phyloP scores from a whole-genome alignment of 2,797 vertebrate genomes.

The Lagodon rhomboides region DNA sequence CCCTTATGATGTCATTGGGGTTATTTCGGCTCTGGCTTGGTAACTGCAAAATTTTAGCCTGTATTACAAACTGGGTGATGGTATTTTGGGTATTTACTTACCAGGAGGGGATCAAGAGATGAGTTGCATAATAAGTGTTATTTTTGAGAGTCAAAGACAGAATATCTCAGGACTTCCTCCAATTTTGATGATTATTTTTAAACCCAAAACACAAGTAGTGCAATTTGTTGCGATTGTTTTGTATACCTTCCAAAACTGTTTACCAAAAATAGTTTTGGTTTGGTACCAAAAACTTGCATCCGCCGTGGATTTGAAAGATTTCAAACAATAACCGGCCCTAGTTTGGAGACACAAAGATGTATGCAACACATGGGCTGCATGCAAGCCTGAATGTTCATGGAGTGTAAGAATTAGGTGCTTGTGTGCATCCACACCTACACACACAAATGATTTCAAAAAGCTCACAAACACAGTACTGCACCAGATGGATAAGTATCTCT shows the following conservation, averaged over 20 bases:
- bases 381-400: not conserved
- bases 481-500: constrained; percentile 73
- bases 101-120: not conserved
- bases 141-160: not conserved
- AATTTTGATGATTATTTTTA: not conserved
- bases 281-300: not conserved
- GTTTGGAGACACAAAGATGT: constrained; percentile 23
- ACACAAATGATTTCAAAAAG: constrained; percentile 45
- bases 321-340: constrained; percentile 2
- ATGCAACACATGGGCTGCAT: constrained; percentile 33
- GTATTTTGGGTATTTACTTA: too few species aligned
- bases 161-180: not conserved
- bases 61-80: not conserved
- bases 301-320: not conserved
- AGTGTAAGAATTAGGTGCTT: not conserved
- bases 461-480: constrained; percentile 53
- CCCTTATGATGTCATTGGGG: not conserved
- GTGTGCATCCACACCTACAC: constrained; percentile 34
- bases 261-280: not conserved
- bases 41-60: not conserved
- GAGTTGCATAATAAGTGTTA: not conserved
- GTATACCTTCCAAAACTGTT: not conserved
- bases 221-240: not conserved
- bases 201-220: too few species aligned
- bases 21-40: not conserved